Conservation (phyloP, 2,888 invertebrate species). For the Ommatoiulus sabulosus region DNA sequence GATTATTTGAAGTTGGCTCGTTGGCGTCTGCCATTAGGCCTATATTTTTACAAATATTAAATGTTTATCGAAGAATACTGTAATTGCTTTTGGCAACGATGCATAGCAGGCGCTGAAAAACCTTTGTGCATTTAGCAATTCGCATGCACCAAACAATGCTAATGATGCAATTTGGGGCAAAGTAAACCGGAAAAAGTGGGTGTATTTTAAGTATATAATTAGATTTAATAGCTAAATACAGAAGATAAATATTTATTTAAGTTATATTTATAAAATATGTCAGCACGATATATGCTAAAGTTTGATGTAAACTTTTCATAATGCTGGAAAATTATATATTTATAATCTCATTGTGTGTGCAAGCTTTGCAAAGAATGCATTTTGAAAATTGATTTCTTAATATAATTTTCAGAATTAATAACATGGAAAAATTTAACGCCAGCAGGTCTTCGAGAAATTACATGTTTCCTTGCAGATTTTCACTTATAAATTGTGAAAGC, state of each 20-base stretch:
- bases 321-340: no score
- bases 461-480: no score
- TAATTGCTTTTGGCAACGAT: slow-evolving; percentile 10
- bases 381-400: no score
- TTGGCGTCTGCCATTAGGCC: slow-evolving; percentile 2
- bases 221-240: background rate
- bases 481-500: no score
- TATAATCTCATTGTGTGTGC: no score
- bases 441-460: no score
- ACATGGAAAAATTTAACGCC: no score
- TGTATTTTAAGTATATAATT: background rate
- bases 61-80: background rate
- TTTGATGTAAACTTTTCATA: no score
- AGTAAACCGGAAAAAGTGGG: background rate
- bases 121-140: background rate
- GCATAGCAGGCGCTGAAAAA: background rate
- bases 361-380: no score
- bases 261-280: slow-evolving; percentile 5
- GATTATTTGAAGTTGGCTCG: background rate
- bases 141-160: background rate
- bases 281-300: background rate
- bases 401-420: no score
- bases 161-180: slow-evolving; percentile 2
- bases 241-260: slow-evolving; percentile 34
- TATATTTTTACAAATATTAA: slow-evolving; percentile 15